A percentile compares a stretch with the other conserved stretches of the same genome.
Conservation (phyloP, 2,113 vertebrate species). For the Dicentrarchus labrax region DNA sequence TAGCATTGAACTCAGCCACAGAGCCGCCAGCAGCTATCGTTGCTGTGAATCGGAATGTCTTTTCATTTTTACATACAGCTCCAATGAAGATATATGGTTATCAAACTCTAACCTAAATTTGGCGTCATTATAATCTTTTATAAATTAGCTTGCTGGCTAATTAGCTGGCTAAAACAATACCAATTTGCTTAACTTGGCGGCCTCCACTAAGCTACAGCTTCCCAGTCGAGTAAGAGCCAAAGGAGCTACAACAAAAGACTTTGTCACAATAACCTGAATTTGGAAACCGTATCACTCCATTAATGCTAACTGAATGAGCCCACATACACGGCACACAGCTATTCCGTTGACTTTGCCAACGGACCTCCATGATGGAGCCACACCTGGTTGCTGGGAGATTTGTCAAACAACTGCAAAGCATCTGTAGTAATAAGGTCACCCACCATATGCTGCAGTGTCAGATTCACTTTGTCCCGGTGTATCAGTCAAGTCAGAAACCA, state of each 20-base stretch:
- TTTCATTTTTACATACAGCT: neutral
- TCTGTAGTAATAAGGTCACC: slow-evolving; percentile 22
- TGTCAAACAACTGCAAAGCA: slow-evolving; percentile 11
- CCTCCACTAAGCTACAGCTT: neutral
- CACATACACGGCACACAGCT: neutral
- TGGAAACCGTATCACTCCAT: slow-evolving; percentile 28
- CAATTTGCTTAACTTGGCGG: neutral
- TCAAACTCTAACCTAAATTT: neutral
- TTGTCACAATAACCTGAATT: slow-evolving; percentile 4
- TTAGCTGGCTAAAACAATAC: neutral
- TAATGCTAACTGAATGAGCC: slow-evolving; percentile 8
- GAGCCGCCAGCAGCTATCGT: neutral
- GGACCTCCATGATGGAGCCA: neutral
- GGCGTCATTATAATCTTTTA: neutral
- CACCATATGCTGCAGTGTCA: slow-evolving; percentile 30
- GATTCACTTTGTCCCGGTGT: neutral
- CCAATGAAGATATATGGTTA: neutral
- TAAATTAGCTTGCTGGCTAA: neutral
- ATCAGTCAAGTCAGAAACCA: slow-evolving; percentile 23
- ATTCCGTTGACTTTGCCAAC: neutral
- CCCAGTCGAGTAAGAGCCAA: neutral
- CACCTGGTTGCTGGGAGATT: slow-evolving; percentile 13
- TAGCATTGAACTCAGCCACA: neutral
- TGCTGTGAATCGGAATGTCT: neutral
- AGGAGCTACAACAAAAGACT: neutral